A percentile compares a stretch with the other conserved stretches of the same genome.
Conservation (phyloP, 2,113 vertebrate species). For the Microtus oregoni region DNA sequence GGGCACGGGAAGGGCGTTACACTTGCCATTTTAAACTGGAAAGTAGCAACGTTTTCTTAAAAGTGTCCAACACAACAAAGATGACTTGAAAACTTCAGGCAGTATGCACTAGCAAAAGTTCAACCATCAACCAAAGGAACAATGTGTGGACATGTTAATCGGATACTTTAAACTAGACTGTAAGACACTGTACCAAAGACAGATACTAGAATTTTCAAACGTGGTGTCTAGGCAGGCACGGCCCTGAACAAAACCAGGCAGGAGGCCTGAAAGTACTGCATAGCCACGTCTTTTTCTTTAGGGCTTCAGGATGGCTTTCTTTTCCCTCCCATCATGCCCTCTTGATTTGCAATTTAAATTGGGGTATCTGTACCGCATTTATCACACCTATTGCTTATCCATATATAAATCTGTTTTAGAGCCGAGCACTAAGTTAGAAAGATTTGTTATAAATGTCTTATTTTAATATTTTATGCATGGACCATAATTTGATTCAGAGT, state of each 20-base stretch:
- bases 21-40: not conserved
- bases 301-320: conserved; percentile 63
- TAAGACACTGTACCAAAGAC: conserved; percentile 40
- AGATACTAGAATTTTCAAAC: conserved; percentile 52
- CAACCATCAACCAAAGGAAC: conserved; percentile 62
- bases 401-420: conserved; percentile 84
- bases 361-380: conserved; percentile 79
- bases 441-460: conserved; percentile 86
- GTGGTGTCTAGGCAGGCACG: conserved; percentile 45
- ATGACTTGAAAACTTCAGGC: conserved; percentile 3
- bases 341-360: conserved; percentile 83
- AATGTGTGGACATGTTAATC: conserved; percentile 57
- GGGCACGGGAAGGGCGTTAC: fast-evolving
- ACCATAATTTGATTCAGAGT: conserved; percentile 84
- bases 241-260: conserved; percentile 56
- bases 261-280: conserved; percentile 66
- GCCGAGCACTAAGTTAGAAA: conserved; percentile 83
- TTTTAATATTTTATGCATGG: conserved; percentile 85
- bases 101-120: not conserved
- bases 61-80: conserved; percentile 18
- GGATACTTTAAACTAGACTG: conserved; percentile 40
- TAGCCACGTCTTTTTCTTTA: conserved; percentile 67
- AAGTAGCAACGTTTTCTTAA: not conserved
- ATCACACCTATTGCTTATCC: conserved; percentile 83
- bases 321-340: conserved; percentile 65